phyloP scores from a whole-genome alignment of 2,113 vertebrate species.

The Maccullochella peelii region DNA sequence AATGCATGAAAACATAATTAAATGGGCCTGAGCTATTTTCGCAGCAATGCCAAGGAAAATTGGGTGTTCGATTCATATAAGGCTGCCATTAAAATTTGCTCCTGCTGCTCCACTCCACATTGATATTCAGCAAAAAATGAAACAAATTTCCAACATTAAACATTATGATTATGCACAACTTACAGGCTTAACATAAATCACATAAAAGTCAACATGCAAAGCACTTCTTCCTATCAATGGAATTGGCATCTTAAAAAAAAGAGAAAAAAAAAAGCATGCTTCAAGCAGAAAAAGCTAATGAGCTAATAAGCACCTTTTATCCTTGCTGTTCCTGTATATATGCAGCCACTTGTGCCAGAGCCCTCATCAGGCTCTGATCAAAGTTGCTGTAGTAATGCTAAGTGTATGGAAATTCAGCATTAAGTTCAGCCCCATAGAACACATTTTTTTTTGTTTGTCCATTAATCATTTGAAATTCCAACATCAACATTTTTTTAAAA shows the following conservation, averaged over 20 bases:
- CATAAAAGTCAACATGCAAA: background rate
- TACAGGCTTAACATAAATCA: background rate
- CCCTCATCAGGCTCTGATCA: background rate
- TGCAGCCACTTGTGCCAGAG: background rate
- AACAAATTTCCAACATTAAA: background rate
- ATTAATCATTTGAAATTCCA: too few relatives aligned
- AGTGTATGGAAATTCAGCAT: background rate
- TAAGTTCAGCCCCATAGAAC: background rate
- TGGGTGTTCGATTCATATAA: background rate
- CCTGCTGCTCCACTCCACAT: background rate
- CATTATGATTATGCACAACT: background rate
- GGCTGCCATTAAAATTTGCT: background rate
- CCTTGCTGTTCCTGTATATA: background rate
- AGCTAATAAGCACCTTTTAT: background rate
- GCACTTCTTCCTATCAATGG: background rate
- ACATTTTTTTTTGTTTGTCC: background rate
- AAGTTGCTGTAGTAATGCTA: background rate
- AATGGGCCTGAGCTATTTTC: background rate
- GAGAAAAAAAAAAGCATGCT: background rate
- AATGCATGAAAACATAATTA: background rate
- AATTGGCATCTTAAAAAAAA: background rate
- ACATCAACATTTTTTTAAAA: too few relatives aligned
- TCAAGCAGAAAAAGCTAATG: background rate
- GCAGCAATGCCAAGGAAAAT: too few relatives aligned
- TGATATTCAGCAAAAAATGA: background rate